Evolutionary conservation across 2,888 invertebrate genomes (phyloP), one percentile per base, ranked within the genome.

Genomic region (Caenorhabditis macrosperma): DNA sequence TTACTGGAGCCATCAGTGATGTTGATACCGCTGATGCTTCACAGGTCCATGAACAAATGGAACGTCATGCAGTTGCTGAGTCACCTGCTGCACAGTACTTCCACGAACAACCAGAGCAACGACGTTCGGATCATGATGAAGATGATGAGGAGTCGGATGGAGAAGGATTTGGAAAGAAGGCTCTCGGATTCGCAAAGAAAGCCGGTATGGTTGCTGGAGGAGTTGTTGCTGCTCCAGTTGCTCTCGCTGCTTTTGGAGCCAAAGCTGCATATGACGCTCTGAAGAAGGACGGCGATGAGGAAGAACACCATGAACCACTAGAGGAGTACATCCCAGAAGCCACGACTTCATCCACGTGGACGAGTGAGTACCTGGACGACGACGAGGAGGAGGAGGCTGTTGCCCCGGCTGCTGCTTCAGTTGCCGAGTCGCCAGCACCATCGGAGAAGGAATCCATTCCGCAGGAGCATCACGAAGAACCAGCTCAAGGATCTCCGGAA

Each of bases 161-260:
- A 71, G 63, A 69, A 81, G 38, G 75, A 41, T 63, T 80, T 17
- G 78, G 79, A 48, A 63, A 63, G 35, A 84, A 81, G 52, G 41
- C 74, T 26, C 63, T 75, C 28, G 84, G 79, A 57, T 83, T 84
- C 41, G 84, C 84, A 4, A 83, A 85, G 76, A 83, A 77, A 24
- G 83, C 81, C 17, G 85, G 84, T 64, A 82, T 77, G 76, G 68
- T 86, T n/a, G 85, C 85, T 26, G 87, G 85, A 50, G 87, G 81
- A 59, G 81, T 85, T 24, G 76, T 85, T 54, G 80, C 81, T 48
- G 86, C 86, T 41, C 86, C 85, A 50, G 83, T 80, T 60, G 85
- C 80, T 38, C 76, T 83, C 3, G 83, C 82, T 52, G 85, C 82
- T n/a, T 63, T 83, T 24, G 87, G 87, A 66, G 86, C 84, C 17